Evolutionary conservation across 2,888 invertebrate genomes (phyloP).

Genomic region (Cephus runcator): DNA sequence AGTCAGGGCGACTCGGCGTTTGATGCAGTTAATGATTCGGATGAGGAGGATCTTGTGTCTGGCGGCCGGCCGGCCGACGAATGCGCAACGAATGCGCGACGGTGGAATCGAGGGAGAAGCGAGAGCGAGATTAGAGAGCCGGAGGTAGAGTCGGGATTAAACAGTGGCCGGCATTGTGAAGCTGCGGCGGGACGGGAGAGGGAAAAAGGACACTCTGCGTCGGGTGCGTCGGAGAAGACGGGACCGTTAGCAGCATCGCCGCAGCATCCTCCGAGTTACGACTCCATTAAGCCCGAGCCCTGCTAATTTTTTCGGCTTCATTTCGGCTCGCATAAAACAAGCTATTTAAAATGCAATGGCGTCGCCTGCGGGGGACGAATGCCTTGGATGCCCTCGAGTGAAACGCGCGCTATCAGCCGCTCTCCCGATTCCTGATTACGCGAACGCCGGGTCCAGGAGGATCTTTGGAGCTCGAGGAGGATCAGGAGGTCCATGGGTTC

Average conservation of each 20-base stretch:
- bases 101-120: not conserved
- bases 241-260: slow-evolving; percentile 11
- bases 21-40: not conserved
- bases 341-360: slow-evolving; percentile 58
- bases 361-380: slow-evolving; percentile 25
- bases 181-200: slow-evolving; percentile 2
- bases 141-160: slow-evolving; percentile 16
- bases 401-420: too few species aligned
- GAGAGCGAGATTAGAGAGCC: not conserved
- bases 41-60: not conserved
- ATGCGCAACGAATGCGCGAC: too few species aligned
- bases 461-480: too few species aligned
- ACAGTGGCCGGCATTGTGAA: slow-evolving; percentile 41
- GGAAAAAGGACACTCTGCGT: not conserved
- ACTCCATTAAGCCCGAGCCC: slow-evolving; percentile 57
- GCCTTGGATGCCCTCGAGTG: too few species aligned
- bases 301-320: slow-evolving; percentile 53
- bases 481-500: not conserved
- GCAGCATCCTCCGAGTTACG: slow-evolving; percentile 49
- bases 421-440: too few species aligned
- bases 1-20: not conserved
- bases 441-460: too few species aligned
- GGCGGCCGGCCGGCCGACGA: too few species aligned
- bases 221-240: not conserved
- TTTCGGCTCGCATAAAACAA: slow-evolving; percentile 59